Base-by-base conservation (phyloP, 2,888 invertebrate species). In the Caenorhabditis panamensis region DNA sequence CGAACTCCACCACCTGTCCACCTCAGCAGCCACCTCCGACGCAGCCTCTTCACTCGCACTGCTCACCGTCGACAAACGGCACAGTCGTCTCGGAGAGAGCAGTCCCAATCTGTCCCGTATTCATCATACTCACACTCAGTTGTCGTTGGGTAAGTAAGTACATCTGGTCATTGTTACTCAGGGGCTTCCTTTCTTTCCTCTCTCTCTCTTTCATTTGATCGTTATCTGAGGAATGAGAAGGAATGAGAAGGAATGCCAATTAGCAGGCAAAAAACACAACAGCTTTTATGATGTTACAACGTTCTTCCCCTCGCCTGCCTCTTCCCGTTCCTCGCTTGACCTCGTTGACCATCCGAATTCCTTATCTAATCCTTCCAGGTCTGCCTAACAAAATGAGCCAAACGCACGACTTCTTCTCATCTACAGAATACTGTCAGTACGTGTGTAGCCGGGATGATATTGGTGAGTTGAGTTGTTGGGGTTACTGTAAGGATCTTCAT, bases 31-130 rank as follows among this genome's bases (percentile, higher is more conserved):
- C n/a, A 6, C 64, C 26, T 28, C 66, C n/a, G 31, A 36, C 56
- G 9, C 44, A 1, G n/a, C 26, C 26, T 22, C 56, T 56, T 53
- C 28, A 6, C 36, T 28, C 71, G 44, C 53, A 56, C 67, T 79
- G 41, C 49, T 80, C 22, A 62, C 62, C 41, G 66, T 82, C 28
- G 81, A 82, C 51, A 73, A 79, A 59, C 67, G 81, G 3, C 47
- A 79, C 59, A 83, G 83, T 62, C 69, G 83, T 20, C 80, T 85
- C 72, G 85, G 85, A 24, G 85, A 85, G 64, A 83, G 83, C 67
- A 85, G 85, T 73, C 85, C 85, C 59, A 85, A 85, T 44, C 67
- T 85, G 53, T 75, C 78, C 31, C 66, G 83, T n/a, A 66, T 85
- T 63, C 83, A 85, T 58, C 78, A 82, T 37, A 85, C 83, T 41